phyloP scores from a whole-genome alignment of 2,888 invertebrate genomes.

The Oeneis ivallda region DNA sequence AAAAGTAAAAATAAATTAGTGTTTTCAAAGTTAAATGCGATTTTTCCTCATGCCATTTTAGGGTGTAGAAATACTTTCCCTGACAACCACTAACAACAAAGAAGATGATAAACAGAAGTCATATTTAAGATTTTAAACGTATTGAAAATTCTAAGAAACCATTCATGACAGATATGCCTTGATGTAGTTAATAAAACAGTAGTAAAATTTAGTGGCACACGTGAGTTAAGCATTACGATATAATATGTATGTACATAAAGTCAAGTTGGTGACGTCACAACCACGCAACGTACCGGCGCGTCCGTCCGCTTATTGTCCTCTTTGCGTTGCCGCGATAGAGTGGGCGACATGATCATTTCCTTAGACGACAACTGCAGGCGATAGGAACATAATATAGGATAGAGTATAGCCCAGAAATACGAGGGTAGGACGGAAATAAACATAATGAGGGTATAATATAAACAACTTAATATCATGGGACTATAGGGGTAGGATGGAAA shows the following conservation, averaged over 20 bases:
- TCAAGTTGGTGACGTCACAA: conserved; percentile 41
- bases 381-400: conserved; percentile 34
- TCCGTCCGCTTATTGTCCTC: conserved; percentile 51
- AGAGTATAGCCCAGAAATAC: conserved; percentile 38
- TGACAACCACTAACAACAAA: too few species aligned
- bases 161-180: too few species aligned
- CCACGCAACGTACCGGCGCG: conserved; percentile 66
- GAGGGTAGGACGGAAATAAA: conserved; percentile 18
- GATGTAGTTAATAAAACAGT: not conserved
- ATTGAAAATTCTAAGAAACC: too few species aligned
- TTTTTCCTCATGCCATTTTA: too few species aligned
- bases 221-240: conserved; percentile 11
- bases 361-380: conserved; percentile 68
- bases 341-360: conserved; percentile 70
- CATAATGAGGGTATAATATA: too few species aligned
- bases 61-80: too few species aligned
- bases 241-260: conserved; percentile 19
- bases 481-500: conserved; percentile 3
- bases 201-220: not conserved
- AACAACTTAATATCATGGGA: not conserved
- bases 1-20: too few species aligned
- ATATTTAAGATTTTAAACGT: too few species aligned
- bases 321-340: conserved; percentile 64
- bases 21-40: too few species aligned
- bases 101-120: too few species aligned